Conservation (phyloP, 1,140 invertebrate genomes). For the Caenorhabditis elegans region DNA sequence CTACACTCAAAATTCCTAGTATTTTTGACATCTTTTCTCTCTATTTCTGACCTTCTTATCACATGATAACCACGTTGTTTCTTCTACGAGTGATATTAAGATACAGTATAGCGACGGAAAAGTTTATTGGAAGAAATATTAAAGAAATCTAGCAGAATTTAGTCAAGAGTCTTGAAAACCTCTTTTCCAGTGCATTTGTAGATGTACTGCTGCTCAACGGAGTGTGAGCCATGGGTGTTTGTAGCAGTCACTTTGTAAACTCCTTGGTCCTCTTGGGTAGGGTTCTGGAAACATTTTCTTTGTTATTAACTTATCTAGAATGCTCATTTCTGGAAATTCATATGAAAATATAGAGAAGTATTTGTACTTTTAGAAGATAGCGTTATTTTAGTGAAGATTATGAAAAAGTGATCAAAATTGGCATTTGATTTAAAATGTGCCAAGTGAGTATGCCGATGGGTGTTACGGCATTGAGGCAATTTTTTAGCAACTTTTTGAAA, state of each 20-base stretch:
- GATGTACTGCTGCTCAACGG: constrained; percentile 51
- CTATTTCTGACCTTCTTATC: neutral
- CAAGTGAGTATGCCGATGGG: no score
- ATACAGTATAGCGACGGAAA: no score
- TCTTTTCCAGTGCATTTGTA: constrained; percentile 44
- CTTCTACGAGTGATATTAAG: neutral
- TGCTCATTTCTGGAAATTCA: no score
- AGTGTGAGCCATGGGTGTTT: constrained; percentile 46
- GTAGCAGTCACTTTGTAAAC: constrained; percentile 54
- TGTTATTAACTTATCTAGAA: neutral
- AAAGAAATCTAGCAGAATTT: neutral
- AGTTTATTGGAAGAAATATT: neutral
- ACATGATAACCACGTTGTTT: constrained; percentile 11
- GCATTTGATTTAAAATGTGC: no score
- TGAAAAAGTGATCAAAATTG: no score
- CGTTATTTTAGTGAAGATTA: no score
- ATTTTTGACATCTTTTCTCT: neutral
- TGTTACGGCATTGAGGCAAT: no score
- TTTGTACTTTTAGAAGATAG: no score
- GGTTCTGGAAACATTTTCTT: constrained; percentile 43
- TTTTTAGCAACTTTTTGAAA: no score
- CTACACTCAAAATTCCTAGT: neutral
- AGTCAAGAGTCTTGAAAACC: constrained; percentile 49
- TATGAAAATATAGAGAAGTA: no score
- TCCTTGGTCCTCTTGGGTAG: constrained; percentile 53